Conservation (phyloP, 2,797 vertebrate genomes). For the Dipus sagitta region DNA sequence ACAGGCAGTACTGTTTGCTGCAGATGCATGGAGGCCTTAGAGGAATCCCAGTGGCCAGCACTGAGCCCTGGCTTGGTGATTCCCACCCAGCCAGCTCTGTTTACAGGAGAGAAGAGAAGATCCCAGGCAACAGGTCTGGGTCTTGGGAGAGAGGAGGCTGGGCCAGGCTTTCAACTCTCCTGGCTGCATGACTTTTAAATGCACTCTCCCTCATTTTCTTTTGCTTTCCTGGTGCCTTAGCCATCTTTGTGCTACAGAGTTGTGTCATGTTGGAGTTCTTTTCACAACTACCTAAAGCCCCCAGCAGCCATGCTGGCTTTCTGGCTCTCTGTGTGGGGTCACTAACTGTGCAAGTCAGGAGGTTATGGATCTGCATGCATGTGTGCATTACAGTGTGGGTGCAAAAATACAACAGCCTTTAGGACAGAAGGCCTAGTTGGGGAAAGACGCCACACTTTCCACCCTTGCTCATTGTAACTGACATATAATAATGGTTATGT, state of each 20-base stretch:
- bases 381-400: neutral
- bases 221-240: neutral
- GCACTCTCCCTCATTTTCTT: neutral
- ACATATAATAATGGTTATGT: neutral
- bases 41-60: neutral
- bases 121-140: neutral
- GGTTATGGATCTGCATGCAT: neutral
- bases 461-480: neutral
- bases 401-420: neutral
- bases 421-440: neutral
- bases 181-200: neutral
- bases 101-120: conserved; percentile 1
- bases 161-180: neutral
- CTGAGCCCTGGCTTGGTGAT: neutral
- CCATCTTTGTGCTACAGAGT: conserved; percentile 34
- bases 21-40: neutral
- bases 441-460: neutral
- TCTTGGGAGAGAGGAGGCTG: neutral
- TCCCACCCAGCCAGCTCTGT: neutral
- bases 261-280: conserved; percentile 38
- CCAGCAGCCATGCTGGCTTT: neutral
- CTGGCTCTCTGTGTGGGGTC: neutral
- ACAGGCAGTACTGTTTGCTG: conserved; percentile 52
- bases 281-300: conserved; percentile 39
- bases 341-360: fast-evolving